A percentile compares a stretch with the other conserved stretches of the same genome.
Evolutionary conservation across 2,113 vertebrate genomes (phyloP).

Genomic region (Promerops cafer): DNA sequence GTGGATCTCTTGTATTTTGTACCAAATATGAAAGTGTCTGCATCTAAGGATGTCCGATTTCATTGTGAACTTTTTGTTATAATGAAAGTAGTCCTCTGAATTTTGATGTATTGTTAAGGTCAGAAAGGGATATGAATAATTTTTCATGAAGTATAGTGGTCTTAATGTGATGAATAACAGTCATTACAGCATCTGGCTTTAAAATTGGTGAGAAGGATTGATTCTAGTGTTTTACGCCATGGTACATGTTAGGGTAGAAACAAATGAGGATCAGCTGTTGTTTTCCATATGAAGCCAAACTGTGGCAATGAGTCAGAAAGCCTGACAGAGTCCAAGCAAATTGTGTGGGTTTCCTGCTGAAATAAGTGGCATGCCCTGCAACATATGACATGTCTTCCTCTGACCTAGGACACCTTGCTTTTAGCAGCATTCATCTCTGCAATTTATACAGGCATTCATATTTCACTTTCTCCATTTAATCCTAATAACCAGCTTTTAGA

Average conservation of each 20-base stretch:
- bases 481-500: conserved; percentile 54
- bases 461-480: conserved; percentile 50
- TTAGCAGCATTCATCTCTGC: conserved; percentile 1
- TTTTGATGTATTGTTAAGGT: neutral
- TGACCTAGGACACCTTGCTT: conserved; percentile 17
- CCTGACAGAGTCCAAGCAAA: neutral
- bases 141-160: neutral
- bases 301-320: neutral
- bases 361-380: neutral
- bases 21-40: neutral
- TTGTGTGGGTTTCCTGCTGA: neutral
- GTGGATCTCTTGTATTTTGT: neutral
- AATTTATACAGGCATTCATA: conserved; percentile 26
- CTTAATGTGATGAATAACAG: neutral
- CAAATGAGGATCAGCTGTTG: neutral
- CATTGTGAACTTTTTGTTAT: neutral
- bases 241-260: neutral
- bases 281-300: neutral
- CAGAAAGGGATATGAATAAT: neutral
- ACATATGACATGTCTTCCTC: neutral
- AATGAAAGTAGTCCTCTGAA: neutral
- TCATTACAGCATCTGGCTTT: neutral
- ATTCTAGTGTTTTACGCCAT: neutral
- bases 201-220: neutral
- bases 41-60: neutral